Conservation (phyloP, 2,113 vertebrate genomes). For the Hippolais icterina region DNA sequence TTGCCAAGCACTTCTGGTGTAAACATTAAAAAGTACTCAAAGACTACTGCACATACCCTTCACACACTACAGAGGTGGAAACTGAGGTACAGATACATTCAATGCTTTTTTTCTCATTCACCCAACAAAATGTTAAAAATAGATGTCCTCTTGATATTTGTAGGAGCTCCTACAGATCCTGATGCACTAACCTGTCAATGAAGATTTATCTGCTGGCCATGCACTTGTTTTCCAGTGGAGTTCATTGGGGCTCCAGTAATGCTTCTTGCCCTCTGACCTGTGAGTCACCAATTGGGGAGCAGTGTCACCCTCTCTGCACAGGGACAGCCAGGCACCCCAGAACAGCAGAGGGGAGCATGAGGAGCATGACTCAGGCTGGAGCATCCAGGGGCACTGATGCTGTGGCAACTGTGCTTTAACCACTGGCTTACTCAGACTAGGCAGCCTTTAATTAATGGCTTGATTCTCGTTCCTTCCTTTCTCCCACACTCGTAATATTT, state of each 20-base stretch:
- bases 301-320: not conserved
- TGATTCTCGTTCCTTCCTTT: not conserved
- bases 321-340: not conserved
- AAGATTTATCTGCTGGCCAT: not conserved
- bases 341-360: not conserved
- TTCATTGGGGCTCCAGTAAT: not conserved
- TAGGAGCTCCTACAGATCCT: not conserved
- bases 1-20: not conserved
- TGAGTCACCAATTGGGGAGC: not conserved
- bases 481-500: not conserved
- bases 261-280: not conserved
- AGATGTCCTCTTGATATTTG: not conserved
- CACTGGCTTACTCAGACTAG: not conserved
- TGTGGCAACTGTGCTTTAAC: not conserved
- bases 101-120: not conserved
- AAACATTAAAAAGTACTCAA: not conserved
- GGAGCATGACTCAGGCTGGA: not conserved
- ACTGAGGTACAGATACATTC: not conserved
- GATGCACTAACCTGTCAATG: not conserved
- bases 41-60: not conserved
- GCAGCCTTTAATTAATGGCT: slow-evolving; percentile 14
- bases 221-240: not conserved
- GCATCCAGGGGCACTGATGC: not conserved
- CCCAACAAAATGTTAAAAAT: not conserved
- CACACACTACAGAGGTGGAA: not conserved